Base-by-base conservation (phyloP, 2,797 vertebrate genomes). In the Spatula versicolor region DNA sequence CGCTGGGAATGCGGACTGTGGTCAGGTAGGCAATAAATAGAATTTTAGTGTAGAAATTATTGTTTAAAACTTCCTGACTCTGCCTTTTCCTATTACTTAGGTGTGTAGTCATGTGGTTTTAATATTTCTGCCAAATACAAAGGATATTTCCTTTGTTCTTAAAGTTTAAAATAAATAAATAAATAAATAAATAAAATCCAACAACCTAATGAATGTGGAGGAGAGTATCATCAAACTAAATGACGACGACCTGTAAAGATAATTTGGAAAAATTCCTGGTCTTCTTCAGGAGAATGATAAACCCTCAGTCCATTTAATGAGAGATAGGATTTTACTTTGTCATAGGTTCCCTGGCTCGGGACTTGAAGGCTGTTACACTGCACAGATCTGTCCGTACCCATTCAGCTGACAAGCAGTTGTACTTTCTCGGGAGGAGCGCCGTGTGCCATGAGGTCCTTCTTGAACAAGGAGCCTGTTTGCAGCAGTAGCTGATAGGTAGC, bases 81-180 rank as follows among this genome's bases (percentile, higher is more conserved):
- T 96, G 63, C 63, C 71, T 41, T n/a, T 84, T 88, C 18, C 26
- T 26, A 39, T 92, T 86, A 23, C 63, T 94, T 88, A 83, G 48
- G 28, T 39, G 9, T 45, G 25, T 60, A 81, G 69, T 91, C 77
- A 78, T 1, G 3, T 48, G 75, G 21, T 86, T 91, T 75, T 48
- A 83, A 60, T 67, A 46, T 25, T 77, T 78, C 77, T 92, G 54
- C 73, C 23, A 81, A 45, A 20, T 45, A 20, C 5, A 45, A 45
- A 45, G 43, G 43, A 5, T 20, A 28, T 26, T 14, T 60, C 77
- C 23, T 74, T 92, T 74, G 18, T 67, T 85, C 43, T 59, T 55
- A 72, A 79, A 77, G 75, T 18, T 26, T 14, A 30, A 28, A 63
- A 60, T 11, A 37, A 63, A 54, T 8, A 41, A 43, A 45, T 8